Conservation (phyloP, 2,797 vertebrate genomes). For the Botia almorhae region DNA sequence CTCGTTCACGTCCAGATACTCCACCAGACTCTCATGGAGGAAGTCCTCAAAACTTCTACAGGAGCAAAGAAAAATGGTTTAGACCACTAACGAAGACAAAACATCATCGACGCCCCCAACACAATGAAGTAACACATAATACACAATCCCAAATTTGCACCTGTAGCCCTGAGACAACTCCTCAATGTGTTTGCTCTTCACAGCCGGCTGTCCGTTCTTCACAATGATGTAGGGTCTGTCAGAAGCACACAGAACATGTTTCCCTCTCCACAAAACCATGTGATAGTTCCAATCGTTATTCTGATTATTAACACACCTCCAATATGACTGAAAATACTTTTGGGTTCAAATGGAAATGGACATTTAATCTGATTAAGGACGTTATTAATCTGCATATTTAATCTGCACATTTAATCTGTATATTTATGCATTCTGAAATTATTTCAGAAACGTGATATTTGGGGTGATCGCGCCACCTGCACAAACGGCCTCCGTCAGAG, state of each 20-base stretch:
- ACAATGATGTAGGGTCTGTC: conserved; percentile 96
- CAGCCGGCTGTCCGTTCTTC: conserved; percentile 92
- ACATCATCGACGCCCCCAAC: neutral
- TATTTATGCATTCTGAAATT: no score
- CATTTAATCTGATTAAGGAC: no score
- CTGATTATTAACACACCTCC: no score
- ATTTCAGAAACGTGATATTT: neutral
- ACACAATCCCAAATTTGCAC: conserved; percentile 66
- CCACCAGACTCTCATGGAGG: conserved; percentile 94
- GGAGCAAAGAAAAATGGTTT: conserved; percentile 26
- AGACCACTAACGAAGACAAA: neutral
- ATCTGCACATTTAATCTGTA: neutral
- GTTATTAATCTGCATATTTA: no score
- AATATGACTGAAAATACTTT: no score
- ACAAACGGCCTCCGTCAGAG: conserved; percentile 94
- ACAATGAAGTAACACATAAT: conserved; percentile 15
- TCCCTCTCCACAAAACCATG: neutral
- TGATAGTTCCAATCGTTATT: neutral
- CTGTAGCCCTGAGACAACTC: conserved; percentile 97
- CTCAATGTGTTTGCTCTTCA: conserved; percentile 95
- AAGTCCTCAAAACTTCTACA: conserved; percentile 98
- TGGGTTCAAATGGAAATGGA: no score
- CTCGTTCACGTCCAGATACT: conserved; percentile 98
- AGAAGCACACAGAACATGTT: conserved; percentile 23
- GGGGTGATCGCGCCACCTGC: conserved; percentile 79